These are phyloP conservation scores for Brevimyrus niger DNA, from an alignment of 2,113 vertebrate genomes.

Conservation along the genomic window DNA sequence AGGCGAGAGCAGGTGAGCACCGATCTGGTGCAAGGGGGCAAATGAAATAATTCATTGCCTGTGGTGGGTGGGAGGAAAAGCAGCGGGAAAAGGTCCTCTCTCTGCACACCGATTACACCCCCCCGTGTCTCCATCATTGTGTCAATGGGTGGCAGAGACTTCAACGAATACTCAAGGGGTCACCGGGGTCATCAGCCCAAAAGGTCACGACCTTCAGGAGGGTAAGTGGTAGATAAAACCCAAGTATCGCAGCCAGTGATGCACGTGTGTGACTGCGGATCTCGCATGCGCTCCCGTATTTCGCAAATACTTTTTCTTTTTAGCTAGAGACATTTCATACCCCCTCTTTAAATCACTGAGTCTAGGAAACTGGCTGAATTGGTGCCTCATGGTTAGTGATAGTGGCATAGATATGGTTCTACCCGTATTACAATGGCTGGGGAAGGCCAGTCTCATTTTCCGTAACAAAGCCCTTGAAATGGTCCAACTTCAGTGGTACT, in stretches of 20 bases:
- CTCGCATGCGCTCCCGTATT: background rate
- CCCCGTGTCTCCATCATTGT: conserved; percentile 24
- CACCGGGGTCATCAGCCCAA: conserved; percentile 39
- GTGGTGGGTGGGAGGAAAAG: conserved; percentile 36
- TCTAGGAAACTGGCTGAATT: background rate
- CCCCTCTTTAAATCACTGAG: background rate
- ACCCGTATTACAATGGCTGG: background rate
- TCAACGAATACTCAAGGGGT: background rate
- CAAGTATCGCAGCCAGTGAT: background rate
- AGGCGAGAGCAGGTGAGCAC: background rate
- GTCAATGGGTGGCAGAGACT: background rate
- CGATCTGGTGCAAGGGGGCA: background rate
- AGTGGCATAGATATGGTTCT: background rate
- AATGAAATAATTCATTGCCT: conserved; percentile 46
- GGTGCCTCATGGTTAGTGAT: background rate
- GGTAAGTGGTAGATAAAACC: background rate
- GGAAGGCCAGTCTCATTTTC: background rate
- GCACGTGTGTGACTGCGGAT: background rate
- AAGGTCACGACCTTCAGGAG: conserved; percentile 6
- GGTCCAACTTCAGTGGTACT: background rate
- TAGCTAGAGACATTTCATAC: background rate
- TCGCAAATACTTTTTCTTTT: background rate
- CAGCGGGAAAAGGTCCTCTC: conserved; percentile 27
- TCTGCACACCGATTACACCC: conserved; percentile 30
- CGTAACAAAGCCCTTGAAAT: background rate